phyloP scores from a whole-genome alignment of 2,888 invertebrate genomes.

The Acleris sparsana region DNA sequence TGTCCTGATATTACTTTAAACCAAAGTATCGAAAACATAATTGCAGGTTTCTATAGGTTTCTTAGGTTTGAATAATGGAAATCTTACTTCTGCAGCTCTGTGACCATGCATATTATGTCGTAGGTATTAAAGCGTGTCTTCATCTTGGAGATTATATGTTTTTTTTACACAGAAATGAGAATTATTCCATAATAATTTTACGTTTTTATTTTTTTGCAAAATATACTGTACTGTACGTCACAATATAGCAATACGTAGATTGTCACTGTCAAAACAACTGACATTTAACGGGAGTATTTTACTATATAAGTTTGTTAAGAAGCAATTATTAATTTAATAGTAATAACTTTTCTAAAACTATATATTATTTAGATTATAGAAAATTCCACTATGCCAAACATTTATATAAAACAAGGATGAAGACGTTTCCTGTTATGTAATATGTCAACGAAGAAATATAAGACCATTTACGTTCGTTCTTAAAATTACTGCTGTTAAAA shows the following conservation, averaged over 20 bases:
- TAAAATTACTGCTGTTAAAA: not conserved
- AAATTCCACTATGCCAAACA: no score
- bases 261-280: slow-evolving; percentile 3
- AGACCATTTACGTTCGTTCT: not conserved
- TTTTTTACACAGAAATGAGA: slow-evolving; percentile 3
- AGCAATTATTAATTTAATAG: no score
- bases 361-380: no score
- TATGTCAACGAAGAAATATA: not conserved
- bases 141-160: slow-evolving; percentile 81
- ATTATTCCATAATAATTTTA: not conserved
- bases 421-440: no score
- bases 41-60: not conserved
- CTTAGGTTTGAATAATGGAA: slow-evolving; percentile 3
- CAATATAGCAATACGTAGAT: slow-evolving; percentile 1
- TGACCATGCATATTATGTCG: slow-evolving; percentile 94
- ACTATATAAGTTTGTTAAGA: no score
- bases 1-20: slow-evolving; percentile 5
- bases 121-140: slow-evolving; percentile 96
- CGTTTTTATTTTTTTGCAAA: slow-evolving; percentile 19
- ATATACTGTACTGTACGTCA: slow-evolving; percentile 6
- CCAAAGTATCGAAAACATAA: slow-evolving; percentile 2
- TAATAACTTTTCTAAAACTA: no score
- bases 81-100: slow-evolving; percentile 92
- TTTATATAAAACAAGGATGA: no score
- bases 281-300: slow-evolving; percentile 10